Conservation (phyloP, 2,888 invertebrate species). For the Meganola albula region DNA sequence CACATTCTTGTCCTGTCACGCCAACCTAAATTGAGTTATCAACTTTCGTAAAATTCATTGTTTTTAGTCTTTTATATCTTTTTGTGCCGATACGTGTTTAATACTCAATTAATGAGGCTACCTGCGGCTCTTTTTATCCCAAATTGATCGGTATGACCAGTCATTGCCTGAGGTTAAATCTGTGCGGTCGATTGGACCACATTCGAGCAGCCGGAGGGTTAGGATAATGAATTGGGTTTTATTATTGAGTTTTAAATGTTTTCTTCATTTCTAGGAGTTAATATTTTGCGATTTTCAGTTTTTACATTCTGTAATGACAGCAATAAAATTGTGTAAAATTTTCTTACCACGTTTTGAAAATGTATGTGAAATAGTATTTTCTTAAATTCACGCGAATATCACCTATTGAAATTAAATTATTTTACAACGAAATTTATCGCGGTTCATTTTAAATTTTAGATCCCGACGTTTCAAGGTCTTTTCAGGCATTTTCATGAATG, state of each 20-base stretch:
- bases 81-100: constrained; percentile 72
- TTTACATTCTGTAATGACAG: no score
- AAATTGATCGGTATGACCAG: constrained; percentile 51
- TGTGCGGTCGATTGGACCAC: constrained; percentile 30
- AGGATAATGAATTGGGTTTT: constrained; percentile 32
- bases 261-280: constrained; percentile 3
- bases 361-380: no score
- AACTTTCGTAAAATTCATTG: constrained; percentile 75
- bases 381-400: no score
- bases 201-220: constrained; percentile 32
- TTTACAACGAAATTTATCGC: no score
- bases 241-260: constrained; percentile 24
- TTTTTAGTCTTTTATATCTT: constrained; percentile 59
- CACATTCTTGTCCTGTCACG: constrained; percentile 30
- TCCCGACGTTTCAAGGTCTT: no score
- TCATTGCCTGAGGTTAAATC: constrained; percentile 32
- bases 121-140: constrained; percentile 61
- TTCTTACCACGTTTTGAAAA: no score
- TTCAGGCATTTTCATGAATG: no score
- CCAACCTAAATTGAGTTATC: constrained; percentile 72
- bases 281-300: no score
- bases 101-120: constrained; percentile 75
- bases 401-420: no score
- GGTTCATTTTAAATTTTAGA: no score
- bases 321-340: no score